Percentiles rank a stretch among this genome's conserved stretches.
Evolutionary conservation across 1,140 invertebrate species (phyloP).

Genomic region (Drosophila oshimai): DNA sequence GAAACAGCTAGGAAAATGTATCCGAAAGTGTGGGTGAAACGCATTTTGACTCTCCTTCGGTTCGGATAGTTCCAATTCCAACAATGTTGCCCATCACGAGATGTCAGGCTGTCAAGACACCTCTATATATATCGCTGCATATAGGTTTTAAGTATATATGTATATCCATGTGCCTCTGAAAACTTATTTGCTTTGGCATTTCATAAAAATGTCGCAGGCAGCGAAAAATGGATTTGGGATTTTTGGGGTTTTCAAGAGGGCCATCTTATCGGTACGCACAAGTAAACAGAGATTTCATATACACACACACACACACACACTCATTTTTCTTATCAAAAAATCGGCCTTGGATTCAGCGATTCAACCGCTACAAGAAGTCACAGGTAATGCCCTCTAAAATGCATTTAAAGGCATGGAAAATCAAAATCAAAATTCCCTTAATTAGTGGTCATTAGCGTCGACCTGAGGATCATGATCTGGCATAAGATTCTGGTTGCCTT

Average conservation of each 20-base stretch:
- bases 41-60: slow-evolving; percentile 41
- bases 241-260: slow-evolving; percentile 21
- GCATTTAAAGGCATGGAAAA: background rate
- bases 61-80: slow-evolving; percentile 41
- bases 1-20: slow-evolving; percentile 32
- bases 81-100: slow-evolving; percentile 41
- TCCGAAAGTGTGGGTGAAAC: slow-evolving; percentile 32
- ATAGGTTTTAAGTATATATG: slow-evolving; percentile 1
- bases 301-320: background rate
- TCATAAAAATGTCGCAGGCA: slow-evolving; percentile 57
- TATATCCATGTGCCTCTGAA: slow-evolving; percentile 15
- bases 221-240: slow-evolving; percentile 59
- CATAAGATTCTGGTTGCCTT: background rate
- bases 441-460: slow-evolving; percentile 37
- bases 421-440: background rate
- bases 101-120: slow-evolving; percentile 39
- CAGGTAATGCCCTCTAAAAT: background rate
- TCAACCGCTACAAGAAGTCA: slow-evolving; percentile 4
- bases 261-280: slow-evolving; percentile 40
- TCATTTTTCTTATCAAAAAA: slow-evolving; percentile 26
- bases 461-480: slow-evolving; percentile 6
- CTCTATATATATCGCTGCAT: slow-evolving; percentile 20
- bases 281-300: too few species aligned
- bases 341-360: slow-evolving; percentile 33
- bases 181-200: slow-evolving; percentile 68